A percentile compares a stretch with the other conserved stretches of the same genome.
Evolutionary conservation across 2,113 vertebrate species (phyloP).

Genomic region (Myiopsitta monachus): DNA sequence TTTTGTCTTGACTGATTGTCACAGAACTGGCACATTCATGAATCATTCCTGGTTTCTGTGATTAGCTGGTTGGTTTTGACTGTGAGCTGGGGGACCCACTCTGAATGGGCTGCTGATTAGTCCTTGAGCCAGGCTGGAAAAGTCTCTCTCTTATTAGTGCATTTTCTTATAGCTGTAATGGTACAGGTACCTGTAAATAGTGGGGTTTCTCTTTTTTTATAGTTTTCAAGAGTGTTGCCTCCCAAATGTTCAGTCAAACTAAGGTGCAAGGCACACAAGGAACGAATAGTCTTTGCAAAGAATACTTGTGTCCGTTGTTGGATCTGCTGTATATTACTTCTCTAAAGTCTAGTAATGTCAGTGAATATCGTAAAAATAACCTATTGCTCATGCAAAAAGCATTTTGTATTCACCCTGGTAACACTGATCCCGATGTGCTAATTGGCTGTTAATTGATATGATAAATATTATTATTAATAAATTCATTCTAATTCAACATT

Average conservation of each 20-base stretch:
- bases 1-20: background rate
- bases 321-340: background rate
- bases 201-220: background rate
- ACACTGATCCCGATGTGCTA: conserved; percentile 48
- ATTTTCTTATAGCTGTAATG: background rate
- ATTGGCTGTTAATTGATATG: conserved; percentile 69
- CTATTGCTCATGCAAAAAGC: conserved; percentile 1
- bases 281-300: background rate
- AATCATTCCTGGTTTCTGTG: background rate
- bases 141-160: background rate
- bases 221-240: background rate
- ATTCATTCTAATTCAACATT: conserved; percentile 66
- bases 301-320: background rate
- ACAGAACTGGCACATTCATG: background rate
- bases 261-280: background rate
- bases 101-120: background rate
- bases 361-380: background rate
- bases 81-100: background rate
- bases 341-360: background rate
- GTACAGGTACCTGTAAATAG: background rate
- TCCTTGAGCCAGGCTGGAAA: background rate
- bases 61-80: background rate
- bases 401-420: conserved; percentile 57
- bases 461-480: conserved; percentile 69
- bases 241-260: background rate